These are phyloP conservation scores for Lepilemur ruficaudatus DNA, from an alignment of 2,797 vertebrate genomes.

Conservation along the genomic window DNA sequence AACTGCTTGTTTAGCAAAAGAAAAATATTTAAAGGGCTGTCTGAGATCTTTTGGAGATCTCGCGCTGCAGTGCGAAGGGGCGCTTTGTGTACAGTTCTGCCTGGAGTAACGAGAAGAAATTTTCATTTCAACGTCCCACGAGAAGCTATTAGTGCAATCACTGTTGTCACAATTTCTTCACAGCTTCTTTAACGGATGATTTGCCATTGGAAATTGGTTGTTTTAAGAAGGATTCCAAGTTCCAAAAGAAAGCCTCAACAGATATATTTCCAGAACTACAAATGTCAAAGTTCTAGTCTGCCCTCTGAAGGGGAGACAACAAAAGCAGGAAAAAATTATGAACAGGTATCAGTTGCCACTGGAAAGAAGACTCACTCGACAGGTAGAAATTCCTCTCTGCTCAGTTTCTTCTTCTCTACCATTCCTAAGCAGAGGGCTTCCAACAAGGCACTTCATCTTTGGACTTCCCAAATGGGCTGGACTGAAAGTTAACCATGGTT, in stretches of 20 bases:
- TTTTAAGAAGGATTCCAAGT: constrained; percentile 57
- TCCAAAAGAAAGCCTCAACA: constrained; percentile 39
- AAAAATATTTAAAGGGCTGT: constrained; percentile 49
- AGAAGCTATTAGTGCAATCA: constrained; percentile 69
- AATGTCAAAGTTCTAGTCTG: constrained; percentile 7
- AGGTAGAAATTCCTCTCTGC: neutral
- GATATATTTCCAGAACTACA: constrained; percentile 41
- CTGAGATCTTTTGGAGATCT: neutral
- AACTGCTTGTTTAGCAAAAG: constrained; percentile 72
- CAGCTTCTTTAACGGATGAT: constrained; percentile 66
- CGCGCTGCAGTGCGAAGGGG: neutral
- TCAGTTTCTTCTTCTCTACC: neutral
- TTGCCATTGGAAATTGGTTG: constrained; percentile 67
- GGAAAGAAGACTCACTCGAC: neutral
- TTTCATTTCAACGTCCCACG: constrained; percentile 61
- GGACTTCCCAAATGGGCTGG: neutral
- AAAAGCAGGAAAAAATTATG: neutral
- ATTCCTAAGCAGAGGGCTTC: neutral
- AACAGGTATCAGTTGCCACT: neutral
- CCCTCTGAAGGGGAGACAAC: neutral
- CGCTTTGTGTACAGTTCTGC: neutral
- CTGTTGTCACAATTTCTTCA: constrained; percentile 61
- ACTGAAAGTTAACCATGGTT: neutral
- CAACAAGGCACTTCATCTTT: neutral
- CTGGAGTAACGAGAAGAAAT: constrained; percentile 17